These are phyloP conservation scores for Arnoldichthys spilopterus DNA, from an alignment of 2,797 vertebrate species.

Conservation along the genomic window DNA sequence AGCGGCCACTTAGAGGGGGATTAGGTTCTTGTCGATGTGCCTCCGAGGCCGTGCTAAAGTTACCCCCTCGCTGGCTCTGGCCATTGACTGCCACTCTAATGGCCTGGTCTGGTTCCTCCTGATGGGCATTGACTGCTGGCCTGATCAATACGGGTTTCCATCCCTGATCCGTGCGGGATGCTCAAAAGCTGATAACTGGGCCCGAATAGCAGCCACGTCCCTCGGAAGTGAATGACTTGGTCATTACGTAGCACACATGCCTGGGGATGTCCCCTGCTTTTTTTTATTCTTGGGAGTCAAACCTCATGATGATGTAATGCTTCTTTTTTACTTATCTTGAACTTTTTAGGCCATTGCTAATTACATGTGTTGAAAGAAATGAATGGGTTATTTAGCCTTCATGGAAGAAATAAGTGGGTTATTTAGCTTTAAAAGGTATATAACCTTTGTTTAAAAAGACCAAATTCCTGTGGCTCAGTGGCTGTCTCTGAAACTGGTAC, in stretches of 20 bases:
- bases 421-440: neutral
- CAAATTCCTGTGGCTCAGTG: neutral
- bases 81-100: slow-evolving; percentile 84
- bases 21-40: slow-evolving; percentile 81
- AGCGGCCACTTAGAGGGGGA: slow-evolving; percentile 71
- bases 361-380: neutral
- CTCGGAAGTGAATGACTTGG: slow-evolving; percentile 58
- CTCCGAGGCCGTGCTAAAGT: slow-evolving; percentile 78
- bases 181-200: slow-evolving; percentile 53
- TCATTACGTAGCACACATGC: slow-evolving; percentile 33
- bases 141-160: slow-evolving; percentile 83
- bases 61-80: slow-evolving; percentile 81
- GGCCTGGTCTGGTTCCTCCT: slow-evolving; percentile 83
- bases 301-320: slow-evolving; percentile 23
- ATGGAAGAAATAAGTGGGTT: neutral
- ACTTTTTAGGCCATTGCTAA: neutral
- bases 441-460: neutral
- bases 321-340: neutral
- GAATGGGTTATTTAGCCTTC: neutral
- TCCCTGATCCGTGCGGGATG: slow-evolving; percentile 50
- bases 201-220: slow-evolving; percentile 33
- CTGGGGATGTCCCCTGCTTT: neutral
- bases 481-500: neutral
- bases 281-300: slow-evolving; percentile 13
- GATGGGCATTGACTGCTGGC: slow-evolving; percentile 81